Base-by-base conservation (phyloP, 2,113 vertebrate genomes). In the Emberiza fucata region DNA sequence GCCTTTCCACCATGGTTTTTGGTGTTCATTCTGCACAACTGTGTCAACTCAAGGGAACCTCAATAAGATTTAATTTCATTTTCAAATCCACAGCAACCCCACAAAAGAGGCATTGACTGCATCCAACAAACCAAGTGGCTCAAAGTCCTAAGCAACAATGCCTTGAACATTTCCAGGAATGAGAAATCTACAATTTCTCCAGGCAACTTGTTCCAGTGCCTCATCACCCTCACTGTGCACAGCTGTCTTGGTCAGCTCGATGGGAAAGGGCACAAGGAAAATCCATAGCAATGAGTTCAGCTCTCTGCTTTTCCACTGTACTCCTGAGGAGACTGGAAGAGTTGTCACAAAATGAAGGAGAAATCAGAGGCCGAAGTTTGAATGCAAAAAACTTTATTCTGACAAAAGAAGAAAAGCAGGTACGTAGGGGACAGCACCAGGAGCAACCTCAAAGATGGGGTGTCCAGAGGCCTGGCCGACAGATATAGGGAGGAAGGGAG, bases 371-470 rank as follows among this genome's bases (percentile, higher is more conserved):
- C 28, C 2, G 0, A 22, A 1, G 8, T 5, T 40, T 17, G 11
- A 5, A 69, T 48, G 64, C 64, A 59, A 47, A 56, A 57, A 11
- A 11, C 9, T 68, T 81, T 68, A 68, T 47, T 81, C 17, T 33
- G 10, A 21, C 9, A 5, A 80, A 48, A 39, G 20, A 48, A 76
- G 44, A 47, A 60, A 39, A 45, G 6, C 2, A 3, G 15, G 11
- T 12, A 16, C 0, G 3, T n/a, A 8, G 12, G 2, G 28, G 7
- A 40, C 2, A 5, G 33, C 8, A 39, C 2, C 16, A 33, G 22
- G 12, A 33, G 6, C 8, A 64, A 7, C 8, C 7, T 3, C 25
- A 8, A 33, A 25, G 15, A 21, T 33, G 3, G 27, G 8, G 2
- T 37, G 16, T 16, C 14, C 56, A 35, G 56, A 57, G 4, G 2